Base-by-base conservation (phyloP, 2,797 vertebrate species). In the Mormyrops attenuatus region DNA sequence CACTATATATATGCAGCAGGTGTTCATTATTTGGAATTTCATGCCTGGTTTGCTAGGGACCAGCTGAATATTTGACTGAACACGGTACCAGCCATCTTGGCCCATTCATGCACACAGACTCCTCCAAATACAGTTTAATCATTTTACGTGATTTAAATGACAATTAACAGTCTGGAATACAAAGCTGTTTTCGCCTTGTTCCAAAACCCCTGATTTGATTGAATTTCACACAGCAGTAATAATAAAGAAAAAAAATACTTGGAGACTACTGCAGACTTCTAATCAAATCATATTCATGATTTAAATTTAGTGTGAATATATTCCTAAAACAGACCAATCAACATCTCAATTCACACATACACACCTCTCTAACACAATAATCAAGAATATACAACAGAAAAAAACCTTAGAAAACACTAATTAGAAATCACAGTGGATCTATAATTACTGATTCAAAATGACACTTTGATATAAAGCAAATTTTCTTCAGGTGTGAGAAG, bases 11-110 rank as follows among this genome's bases (percentile, higher is more conserved):
- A 80, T 44, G 17, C 20, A 38, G 73, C 73, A 80, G 73, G 34
- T 44, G 73, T 44, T 80, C 73, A 80, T 20, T 80, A 80, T 41
- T 80, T 77, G 41, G 73, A 77, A 77, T 77, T 77, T 77, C 73
- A 41, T 77, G 73, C 73, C 38, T 77, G 73, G 34, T 77, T 77
- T 77, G 34, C 38, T 44, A 41, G 17, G 73, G 15, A 77, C 73
- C 73, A 77, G 73, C 73, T 20, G 38, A 80, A 80, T 44, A 80
- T 80, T 20, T 38, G 73, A 80, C 34, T 20, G 38, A 80, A 80
- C 38, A 80, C 34, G 20, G 15, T 20, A 44, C 73, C 0, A 41
- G 34, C 38, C 73, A 80, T 80, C 34, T 38, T 38, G 34, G 34
- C 15, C 38, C 38, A 80, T 80, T 80, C 15, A 41, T 80, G 5